Evolutionary conservation across 2,888 invertebrate genomes (phyloP).

Genomic region (Atethmia centrago): DNA sequence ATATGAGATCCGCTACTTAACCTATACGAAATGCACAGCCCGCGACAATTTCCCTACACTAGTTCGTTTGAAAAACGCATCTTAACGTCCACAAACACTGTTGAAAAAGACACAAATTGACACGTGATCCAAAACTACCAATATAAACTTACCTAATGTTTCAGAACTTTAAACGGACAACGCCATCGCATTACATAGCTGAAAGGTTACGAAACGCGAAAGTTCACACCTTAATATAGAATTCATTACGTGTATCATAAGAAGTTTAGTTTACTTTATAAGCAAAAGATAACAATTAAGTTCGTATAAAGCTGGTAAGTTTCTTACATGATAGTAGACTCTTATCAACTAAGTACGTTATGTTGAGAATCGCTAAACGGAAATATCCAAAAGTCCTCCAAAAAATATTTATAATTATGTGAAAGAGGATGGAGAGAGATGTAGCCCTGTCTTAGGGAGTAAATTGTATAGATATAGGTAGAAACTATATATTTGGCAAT

Average conservation of each 20-base stretch:
- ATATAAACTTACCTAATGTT: conserved; percentile 62
- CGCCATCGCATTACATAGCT: conserved; percentile 68
- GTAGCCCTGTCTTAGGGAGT: conserved; percentile 66
- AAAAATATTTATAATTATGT: conserved; percentile 83
- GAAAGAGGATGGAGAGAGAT: conserved; percentile 74
- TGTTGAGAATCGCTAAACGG: conserved; percentile 82
- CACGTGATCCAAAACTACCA: conserved; percentile 77
- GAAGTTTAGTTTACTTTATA: conserved; percentile 75
- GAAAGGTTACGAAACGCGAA: conserved; percentile 73
- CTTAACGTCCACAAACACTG: conserved; percentile 76
- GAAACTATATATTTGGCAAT: conserved; percentile 77
- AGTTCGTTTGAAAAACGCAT: conserved; percentile 78
- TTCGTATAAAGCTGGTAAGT: conserved; percentile 78
- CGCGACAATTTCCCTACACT: conserved; percentile 83
- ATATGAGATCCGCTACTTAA: conserved; percentile 80
- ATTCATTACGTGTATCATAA: conserved; percentile 80
- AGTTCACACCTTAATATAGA: conserved; percentile 71
- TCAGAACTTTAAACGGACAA: conserved; percentile 66
- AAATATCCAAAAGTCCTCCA: conserved; percentile 87
- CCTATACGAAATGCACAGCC: conserved; percentile 87
- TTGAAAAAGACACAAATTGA: conserved; percentile 83
- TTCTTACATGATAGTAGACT: conserved; percentile 75
- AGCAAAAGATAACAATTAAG: conserved; percentile 76
- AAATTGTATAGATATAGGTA: conserved; percentile 65
- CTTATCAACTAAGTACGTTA: conserved; percentile 76